These are phyloP conservation scores for Drosophila santomea DNA, from an alignment of 1,140 invertebrate genomes.

Conservation along the genomic window DNA sequence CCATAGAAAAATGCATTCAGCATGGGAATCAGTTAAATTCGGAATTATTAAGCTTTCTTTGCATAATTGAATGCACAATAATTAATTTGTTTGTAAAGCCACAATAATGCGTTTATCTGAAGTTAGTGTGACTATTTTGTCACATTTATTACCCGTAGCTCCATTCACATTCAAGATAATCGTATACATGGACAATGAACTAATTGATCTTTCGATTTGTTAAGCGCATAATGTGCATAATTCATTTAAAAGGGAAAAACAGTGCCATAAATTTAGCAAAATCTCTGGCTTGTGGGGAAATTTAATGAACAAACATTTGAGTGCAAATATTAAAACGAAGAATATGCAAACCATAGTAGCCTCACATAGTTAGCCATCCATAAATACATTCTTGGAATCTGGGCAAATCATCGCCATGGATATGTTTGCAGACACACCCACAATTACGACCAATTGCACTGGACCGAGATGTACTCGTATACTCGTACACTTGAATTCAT, in stretches of 20 bases:
- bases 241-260: neutral
- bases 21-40: no score
- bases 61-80: no score
- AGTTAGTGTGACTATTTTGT: no score
- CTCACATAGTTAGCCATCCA: no score
- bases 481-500: neutral
- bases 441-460: constrained; percentile 1
- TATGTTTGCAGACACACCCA: neutral
- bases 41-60: no score
- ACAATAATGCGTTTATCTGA: no score
- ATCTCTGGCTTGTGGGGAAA: neutral
- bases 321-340: neutral
- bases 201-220: neutral
- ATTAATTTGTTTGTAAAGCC: no score
- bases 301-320: neutral
- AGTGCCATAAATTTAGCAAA: neutral
- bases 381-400: neutral
- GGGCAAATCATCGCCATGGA: neutral
- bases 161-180: no score
- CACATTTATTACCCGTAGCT: no score
- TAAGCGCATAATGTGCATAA: neutral
- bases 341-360: neutral
- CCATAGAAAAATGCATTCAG: neutral
- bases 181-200: neutral
- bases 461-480: neutral